These are phyloP conservation scores for Alosa alosa DNA, from an alignment of 2,113 vertebrate species.

Conservation along the genomic window DNA sequence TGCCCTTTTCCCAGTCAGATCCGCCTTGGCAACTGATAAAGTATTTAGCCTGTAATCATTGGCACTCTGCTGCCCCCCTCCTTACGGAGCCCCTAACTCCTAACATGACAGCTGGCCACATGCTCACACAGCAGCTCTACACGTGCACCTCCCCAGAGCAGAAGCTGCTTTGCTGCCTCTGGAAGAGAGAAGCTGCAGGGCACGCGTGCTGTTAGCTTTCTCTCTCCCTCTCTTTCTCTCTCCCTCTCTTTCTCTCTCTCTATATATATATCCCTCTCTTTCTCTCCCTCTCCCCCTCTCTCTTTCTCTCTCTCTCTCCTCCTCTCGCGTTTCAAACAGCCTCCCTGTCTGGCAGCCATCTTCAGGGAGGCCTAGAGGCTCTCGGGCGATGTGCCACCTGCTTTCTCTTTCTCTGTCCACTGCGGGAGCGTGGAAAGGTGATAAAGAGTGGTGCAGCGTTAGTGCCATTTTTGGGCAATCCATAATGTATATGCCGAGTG, in stretches of 20 bases:
- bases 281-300: not conserved
- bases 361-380: constrained; percentile 4
- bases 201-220: not conserved
- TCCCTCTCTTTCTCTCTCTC: not conserved
- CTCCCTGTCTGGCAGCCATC: not conserved
- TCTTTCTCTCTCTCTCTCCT: not conserved
- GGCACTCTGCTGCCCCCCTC: not conserved
- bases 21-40: not conserved
- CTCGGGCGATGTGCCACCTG: not conserved
- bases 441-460: not conserved
- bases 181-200: not conserved
- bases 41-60: not conserved
- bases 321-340: not conserved
- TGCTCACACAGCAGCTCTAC: not conserved
- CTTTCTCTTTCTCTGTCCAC: not conserved
- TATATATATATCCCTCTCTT: no score
- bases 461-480: not conserved
- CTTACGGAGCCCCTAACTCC: not conserved
- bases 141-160: not conserved
- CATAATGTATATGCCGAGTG: not conserved
- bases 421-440: not conserved
- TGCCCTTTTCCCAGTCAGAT: not conserved
- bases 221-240: not conserved
- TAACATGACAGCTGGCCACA: not conserved
- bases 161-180: not conserved